phyloP scores from a whole-genome alignment of 2,113 vertebrate genomes.

The Phrynosoma blainvillii region DNA sequence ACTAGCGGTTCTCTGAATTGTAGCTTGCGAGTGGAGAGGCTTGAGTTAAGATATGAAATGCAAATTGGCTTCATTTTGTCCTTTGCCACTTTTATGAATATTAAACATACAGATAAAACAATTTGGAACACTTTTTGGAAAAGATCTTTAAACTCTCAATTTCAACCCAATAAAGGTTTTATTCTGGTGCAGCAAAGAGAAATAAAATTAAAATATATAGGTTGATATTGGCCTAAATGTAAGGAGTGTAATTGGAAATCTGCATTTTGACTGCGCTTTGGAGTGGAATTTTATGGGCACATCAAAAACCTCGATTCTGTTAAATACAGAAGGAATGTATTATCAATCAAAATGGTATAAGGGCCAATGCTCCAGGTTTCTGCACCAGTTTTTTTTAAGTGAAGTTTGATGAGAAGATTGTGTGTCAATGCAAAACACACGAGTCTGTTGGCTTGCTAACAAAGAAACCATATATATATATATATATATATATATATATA shows the following conservation, averaged over 20 bases:
- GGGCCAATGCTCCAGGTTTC: neutral
- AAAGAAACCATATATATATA: neutral
- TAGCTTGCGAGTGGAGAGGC: neutral
- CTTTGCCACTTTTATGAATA: slow-evolving; percentile 74
- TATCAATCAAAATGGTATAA: slow-evolving; percentile 7
- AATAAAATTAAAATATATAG: slow-evolving; percentile 54
- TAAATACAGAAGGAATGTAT: slow-evolving; percentile 25
- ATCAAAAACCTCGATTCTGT: slow-evolving; percentile 37
- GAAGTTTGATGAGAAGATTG: too few species aligned
- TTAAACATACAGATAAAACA: slow-evolving; percentile 72
- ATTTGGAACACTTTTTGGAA: slow-evolving; percentile 66
- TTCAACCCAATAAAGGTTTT: slow-evolving; percentile 60
- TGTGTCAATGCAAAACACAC: neutral
- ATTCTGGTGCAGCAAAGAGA: slow-evolving; percentile 28
- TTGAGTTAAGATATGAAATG: slow-evolving; percentile 10
- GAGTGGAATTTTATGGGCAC: slow-evolving; percentile 38
- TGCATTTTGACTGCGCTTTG: slow-evolving; percentile 53
- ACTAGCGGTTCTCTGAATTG: neutral
- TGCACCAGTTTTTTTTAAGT: neutral
- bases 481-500: too few species aligned
- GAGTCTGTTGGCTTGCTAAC: neutral
- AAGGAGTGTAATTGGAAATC: slow-evolving; percentile 64
- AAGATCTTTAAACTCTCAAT: slow-evolving; percentile 64
- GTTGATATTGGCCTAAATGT: slow-evolving; percentile 39
- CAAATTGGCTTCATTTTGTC: slow-evolving; percentile 62